These are phyloP conservation scores for Leucania comma DNA, from an alignment of 2,888 invertebrate species.

Conservation along the genomic window DNA sequence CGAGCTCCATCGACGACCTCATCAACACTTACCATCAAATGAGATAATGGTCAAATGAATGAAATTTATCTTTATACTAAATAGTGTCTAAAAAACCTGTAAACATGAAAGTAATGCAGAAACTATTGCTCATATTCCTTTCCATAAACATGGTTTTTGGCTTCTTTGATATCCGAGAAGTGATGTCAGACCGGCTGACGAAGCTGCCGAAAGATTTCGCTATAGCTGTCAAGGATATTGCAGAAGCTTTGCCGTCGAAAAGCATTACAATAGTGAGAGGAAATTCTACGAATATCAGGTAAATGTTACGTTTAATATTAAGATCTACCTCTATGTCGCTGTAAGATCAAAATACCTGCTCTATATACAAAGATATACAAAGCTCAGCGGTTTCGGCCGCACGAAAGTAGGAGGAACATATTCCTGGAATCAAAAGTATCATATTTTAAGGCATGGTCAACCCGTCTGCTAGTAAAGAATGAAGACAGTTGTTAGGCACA, in stretches of 20 bases:
- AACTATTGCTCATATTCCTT: slow-evolving; percentile 55
- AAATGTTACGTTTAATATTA: slow-evolving; percentile 27
- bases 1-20: background rate
- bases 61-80: no score
- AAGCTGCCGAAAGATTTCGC: slow-evolving; percentile 80
- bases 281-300: slow-evolving; percentile 84
- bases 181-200: slow-evolving; percentile 75
- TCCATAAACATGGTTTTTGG: slow-evolving; percentile 58
- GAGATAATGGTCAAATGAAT: background rate
- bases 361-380: background rate
- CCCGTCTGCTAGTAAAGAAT: no score
- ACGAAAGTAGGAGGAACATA: no score
- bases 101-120: slow-evolving; percentile 48
- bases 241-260: slow-evolving; percentile 80
- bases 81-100: background rate
- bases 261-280: slow-evolving; percentile 83
- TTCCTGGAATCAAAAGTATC: no score
- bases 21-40: background rate
- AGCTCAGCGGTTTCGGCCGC: no score
- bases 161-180: slow-evolving; percentile 79
- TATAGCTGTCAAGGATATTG: slow-evolving; percentile 84
- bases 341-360: background rate
- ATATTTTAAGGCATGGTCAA: no score
- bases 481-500: no score
- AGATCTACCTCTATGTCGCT: background rate